These are phyloP conservation scores for Aegithalos caudatus DNA, from an alignment of 2,113 vertebrate genomes.

Conservation along the genomic window DNA sequence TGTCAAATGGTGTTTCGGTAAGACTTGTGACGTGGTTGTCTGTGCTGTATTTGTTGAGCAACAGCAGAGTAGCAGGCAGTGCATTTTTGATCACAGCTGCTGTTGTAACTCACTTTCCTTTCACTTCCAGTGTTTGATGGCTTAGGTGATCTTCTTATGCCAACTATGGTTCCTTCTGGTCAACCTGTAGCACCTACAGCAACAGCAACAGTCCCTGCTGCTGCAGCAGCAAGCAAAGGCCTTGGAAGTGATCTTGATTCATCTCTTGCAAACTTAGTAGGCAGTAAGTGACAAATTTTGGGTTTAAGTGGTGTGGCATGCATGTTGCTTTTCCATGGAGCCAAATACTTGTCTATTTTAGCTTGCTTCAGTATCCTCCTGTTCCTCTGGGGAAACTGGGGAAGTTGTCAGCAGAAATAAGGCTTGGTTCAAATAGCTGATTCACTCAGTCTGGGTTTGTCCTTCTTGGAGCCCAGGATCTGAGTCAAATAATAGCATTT, in stretches of 20 bases:
- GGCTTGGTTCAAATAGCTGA: neutral
- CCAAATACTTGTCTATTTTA: neutral
- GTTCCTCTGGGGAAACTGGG: neutral
- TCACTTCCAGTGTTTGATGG: constrained; percentile 88
- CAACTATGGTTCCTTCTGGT: constrained; percentile 89
- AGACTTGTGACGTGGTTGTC: neutral
- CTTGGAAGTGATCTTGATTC: constrained; percentile 93
- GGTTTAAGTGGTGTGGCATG: neutral
- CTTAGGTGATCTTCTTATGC: constrained; percentile 96
- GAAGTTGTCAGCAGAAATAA: neutral
- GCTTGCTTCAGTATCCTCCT: neutral
- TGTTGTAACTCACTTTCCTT: neutral
- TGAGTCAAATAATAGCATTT: neutral
- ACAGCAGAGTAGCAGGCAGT: neutral
- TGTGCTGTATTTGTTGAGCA: neutral
- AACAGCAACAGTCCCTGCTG: constrained; percentile 64
- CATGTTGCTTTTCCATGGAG: neutral
- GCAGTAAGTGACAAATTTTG: constrained; percentile 82
- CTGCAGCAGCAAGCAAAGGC: constrained; percentile 79
- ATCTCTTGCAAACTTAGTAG: constrained; percentile 92
- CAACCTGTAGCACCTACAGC: constrained; percentile 75
- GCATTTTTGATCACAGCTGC: neutral
- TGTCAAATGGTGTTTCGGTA: constrained; percentile 24
- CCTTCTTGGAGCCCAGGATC: neutral
- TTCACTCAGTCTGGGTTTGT: neutral